These are phyloP conservation scores for Myzus persicae DNA, from an alignment of 1,140 invertebrate genomes.

Conservation along the genomic window DNA sequence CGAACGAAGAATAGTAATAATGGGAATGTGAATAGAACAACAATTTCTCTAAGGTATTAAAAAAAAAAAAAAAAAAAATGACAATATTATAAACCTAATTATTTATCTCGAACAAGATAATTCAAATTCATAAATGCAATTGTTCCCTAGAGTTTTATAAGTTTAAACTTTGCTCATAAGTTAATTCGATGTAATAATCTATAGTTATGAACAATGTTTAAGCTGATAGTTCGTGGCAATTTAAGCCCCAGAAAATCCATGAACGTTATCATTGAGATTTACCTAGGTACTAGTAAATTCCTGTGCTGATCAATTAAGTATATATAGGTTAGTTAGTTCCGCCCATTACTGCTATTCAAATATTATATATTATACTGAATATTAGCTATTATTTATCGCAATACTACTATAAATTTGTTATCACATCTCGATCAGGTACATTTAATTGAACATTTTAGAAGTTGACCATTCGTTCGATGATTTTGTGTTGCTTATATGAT, in stretches of 20 bases:
- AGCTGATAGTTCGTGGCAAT: not conserved
- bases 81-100: not conserved
- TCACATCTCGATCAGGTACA: not conserved
- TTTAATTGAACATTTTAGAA: not conserved
- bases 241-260: not conserved
- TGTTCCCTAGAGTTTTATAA: not conserved
- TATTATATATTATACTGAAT: not conserved
- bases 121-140: conserved; percentile 21
- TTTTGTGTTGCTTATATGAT: not conserved
- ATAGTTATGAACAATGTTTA: conserved; percentile 11
- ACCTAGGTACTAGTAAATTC: not conserved
- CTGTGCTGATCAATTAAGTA: not conserved
- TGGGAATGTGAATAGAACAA: not conserved
- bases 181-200: conserved; percentile 22
- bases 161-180: conserved; percentile 16
- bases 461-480: not conserved
- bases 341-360: not conserved
- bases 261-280: conserved; percentile 30
- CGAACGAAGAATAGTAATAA: not conserved
- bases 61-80: not conserved
- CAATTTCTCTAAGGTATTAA: not conserved
- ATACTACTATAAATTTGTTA: not conserved
- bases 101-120: not conserved
- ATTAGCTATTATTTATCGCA: not conserved
- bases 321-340: not conserved